phyloP scores from a whole-genome alignment of 2,113 vertebrate species.

The Siniperca chuatsi region DNA sequence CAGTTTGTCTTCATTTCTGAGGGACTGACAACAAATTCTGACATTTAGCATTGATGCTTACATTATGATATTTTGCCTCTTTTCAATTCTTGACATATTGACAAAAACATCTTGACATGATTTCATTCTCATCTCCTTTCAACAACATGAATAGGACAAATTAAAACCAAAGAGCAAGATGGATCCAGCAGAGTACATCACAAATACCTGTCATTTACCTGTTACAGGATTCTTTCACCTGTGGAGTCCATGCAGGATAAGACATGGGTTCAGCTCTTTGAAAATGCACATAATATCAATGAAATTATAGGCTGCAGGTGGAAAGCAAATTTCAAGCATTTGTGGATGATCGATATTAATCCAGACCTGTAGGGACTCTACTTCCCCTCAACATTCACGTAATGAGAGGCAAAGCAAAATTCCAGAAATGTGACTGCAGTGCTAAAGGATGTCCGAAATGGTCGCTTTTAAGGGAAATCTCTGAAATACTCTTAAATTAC shows the following conservation, averaged over 20 bases:
- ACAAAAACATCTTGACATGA: neutral
- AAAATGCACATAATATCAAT: neutral
- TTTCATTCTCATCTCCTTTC: neutral
- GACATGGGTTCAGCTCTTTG: neutral
- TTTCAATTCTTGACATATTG: neutral
- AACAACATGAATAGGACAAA: neutral
- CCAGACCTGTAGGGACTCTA: too few species aligned
- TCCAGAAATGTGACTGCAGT: neutral
- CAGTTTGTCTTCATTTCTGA: constrained; percentile 16
- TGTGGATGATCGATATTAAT: constrained; percentile 6
- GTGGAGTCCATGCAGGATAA: neutral
- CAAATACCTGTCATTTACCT: neutral
- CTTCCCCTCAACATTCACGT: neutral
- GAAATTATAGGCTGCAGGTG: constrained; percentile 12
- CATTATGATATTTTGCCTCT: neutral
- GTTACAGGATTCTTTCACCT: neutral
- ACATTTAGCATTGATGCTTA: neutral
- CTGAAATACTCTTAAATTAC: too few species aligned
- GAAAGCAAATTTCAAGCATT: neutral
- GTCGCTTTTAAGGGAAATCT: neutral
- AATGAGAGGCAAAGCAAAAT: neutral
- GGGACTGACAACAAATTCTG: neutral
- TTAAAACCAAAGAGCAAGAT: neutral
- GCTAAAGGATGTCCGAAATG: neutral
- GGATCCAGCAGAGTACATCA: neutral